These are phyloP conservation scores for Bambusicola thoracicus DNA, from an alignment of 2,113 vertebrate species.

Conservation along the genomic window DNA sequence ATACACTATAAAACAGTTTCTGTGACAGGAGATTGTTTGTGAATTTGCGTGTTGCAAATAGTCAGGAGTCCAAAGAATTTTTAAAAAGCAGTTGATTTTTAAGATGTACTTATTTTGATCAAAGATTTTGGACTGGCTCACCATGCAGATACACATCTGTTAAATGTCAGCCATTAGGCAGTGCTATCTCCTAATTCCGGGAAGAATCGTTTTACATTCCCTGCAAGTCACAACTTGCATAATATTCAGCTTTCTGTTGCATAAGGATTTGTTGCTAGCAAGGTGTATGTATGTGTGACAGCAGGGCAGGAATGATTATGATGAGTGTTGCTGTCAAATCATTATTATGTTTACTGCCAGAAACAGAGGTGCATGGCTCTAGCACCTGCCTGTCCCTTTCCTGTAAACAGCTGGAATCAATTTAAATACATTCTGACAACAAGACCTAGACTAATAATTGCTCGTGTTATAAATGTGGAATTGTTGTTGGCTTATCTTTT, in stretches of 20 bases:
- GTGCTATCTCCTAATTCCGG: not conserved
- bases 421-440: not conserved
- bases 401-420: constrained; percentile 21
- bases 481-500: constrained; percentile 11
- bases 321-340: constrained; percentile 30
- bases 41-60: not conserved
- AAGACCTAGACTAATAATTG: constrained; percentile 28
- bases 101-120: not conserved
- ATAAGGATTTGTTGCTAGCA: constrained; percentile 2
- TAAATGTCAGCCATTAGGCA: constrained; percentile 16
- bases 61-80: not conserved
- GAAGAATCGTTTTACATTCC: constrained; percentile 44
- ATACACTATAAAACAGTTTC: not conserved
- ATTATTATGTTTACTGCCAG: not conserved
- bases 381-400: not conserved
- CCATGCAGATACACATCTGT: constrained; percentile 5
- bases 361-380: not conserved
- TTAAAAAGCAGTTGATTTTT: constrained; percentile 23
- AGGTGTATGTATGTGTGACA: constrained; percentile 20
- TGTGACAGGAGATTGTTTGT: not conserved
- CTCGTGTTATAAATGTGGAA: not conserved
- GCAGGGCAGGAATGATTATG: constrained; percentile 1
- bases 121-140: constrained; percentile 16
- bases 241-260: not conserved
- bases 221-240: constrained; percentile 4